Evolutionary conservation across 2,888 invertebrate genomes (phyloP), one percentile per base, ranked within the genome.

Genomic region (Thymelicus acteon): DNA sequence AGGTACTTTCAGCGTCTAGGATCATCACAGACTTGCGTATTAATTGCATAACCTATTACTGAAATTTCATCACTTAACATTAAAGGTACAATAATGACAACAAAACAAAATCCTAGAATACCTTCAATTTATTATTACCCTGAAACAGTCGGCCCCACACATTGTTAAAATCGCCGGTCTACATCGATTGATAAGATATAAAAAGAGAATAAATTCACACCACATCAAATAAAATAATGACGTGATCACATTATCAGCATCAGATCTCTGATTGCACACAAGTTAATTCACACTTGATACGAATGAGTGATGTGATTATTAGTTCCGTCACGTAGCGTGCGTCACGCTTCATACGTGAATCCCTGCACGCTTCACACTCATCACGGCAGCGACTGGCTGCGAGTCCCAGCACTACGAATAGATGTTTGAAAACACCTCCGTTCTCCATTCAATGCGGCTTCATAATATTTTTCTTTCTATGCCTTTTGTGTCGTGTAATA

Each of bases 351-450:
- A 63, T 73, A 75, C 77, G 76, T 75, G 76, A 67, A 72, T 47
- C 69, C 44, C 71, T 70, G 73, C 76, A 77, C 76, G 75, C 54
- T 57, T 57, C 47, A 47, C 44, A 52, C 70, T 61, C 31, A 62
- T 64, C 65, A 60, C 60, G 31, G 49, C 54, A 70, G 19, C 62
- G 57, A 44, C 39, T 7, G 40, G 40, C 52, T 64, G 19, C 63
- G 63, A 54, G 37, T 61, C 61, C 73, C 65, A 73, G 71, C 73
- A 63, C 60, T 67, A 62, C 39, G 62, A 48, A 57, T 67, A 62
- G 24, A 54, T 76, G 76, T 76, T 78, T 78, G 71, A 75, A 74
- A 76, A 76, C 75, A 75, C 73, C 72, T 74, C 54, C 75, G 60
- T 73, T 70, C 49, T 58, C 71, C 74, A 75, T 74, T 74, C 70